Evolutionary conservation across 2,113 vertebrate species (phyloP).

Genomic region (Leptosomus discolor): DNA sequence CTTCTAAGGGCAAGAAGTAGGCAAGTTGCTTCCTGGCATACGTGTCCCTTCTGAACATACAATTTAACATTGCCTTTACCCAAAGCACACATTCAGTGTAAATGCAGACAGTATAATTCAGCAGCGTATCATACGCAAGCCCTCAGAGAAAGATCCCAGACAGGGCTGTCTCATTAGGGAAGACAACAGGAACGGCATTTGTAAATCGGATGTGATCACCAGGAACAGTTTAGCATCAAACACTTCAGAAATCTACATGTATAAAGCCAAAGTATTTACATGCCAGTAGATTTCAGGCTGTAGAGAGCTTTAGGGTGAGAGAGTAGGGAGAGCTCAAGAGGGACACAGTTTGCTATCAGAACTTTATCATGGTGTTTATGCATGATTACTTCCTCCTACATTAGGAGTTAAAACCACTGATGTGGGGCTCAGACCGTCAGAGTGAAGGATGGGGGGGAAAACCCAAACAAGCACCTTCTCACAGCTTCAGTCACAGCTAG

Average conservation of each 20-base stretch:
- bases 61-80: background rate
- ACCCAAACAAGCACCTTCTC: background rate
- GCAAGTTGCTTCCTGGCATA: background rate
- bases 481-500: background rate
- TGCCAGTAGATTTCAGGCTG: background rate
- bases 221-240: background rate
- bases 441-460: accelerated
- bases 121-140: background rate
- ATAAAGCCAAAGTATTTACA: background rate
- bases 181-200: background rate
- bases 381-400: background rate
- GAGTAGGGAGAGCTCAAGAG: background rate
- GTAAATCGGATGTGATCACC: background rate
- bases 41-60: background rate
- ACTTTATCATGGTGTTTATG: background rate
- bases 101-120: background rate
- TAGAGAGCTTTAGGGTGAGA: background rate
- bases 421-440: background rate
- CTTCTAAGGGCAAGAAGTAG: background rate
- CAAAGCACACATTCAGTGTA: background rate
- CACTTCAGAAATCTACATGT: background rate
- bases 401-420: background rate
- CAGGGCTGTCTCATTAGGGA: background rate
- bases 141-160: background rate
- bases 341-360: background rate